phyloP scores from a whole-genome alignment of 2,888 invertebrate genomes.

The Nephrocerus scutellatus region DNA sequence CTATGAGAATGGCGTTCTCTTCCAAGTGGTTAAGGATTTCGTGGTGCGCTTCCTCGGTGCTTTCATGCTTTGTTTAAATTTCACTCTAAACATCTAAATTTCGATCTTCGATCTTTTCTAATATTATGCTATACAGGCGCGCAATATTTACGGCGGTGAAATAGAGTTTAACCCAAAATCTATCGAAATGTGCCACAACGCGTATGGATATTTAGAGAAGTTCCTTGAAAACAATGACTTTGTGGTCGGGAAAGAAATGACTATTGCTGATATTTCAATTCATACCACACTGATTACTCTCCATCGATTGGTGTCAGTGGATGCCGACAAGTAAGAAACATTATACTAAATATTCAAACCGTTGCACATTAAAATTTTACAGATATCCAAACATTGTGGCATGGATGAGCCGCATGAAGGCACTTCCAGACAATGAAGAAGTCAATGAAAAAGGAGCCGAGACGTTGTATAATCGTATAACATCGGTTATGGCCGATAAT shows the following conservation, averaged over 20 bases:
- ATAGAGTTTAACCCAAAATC: slow-evolving; percentile 33
- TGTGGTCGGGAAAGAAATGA: slow-evolving; percentile 35
- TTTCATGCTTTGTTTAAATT: slow-evolving; percentile 1
- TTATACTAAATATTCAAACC: background rate
- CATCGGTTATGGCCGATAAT: slow-evolving; percentile 31
- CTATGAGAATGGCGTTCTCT: slow-evolving; percentile 52
- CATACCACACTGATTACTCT: slow-evolving; percentile 45
- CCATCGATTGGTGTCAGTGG: slow-evolving; percentile 40
- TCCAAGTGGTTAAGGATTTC: slow-evolving; percentile 47
- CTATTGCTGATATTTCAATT: slow-evolving; percentile 50
- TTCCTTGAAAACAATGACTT: slow-evolving; percentile 36
- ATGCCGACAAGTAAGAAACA: slow-evolving; percentile 24
- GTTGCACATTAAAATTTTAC: background rate
- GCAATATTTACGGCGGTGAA: slow-evolving; percentile 39
- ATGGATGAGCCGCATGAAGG: slow-evolving; percentile 39
- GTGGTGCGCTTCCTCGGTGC: no score
- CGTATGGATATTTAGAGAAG: slow-evolving; percentile 39
- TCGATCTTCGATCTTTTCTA: background rate
- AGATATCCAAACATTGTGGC: slow-evolving; percentile 31
- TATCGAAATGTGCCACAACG: slow-evolving; percentile 33
- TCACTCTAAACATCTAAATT: background rate
- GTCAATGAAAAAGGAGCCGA: slow-evolving; percentile 39
- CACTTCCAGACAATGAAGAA: slow-evolving; percentile 37
- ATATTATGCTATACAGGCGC: no score
- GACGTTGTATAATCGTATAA: slow-evolving; percentile 31